A percentile compares a stretch with the other conserved stretches of the same genome.
Conservation (phyloP, 2,797 vertebrate species). For the Garrulus glandarius region DNA sequence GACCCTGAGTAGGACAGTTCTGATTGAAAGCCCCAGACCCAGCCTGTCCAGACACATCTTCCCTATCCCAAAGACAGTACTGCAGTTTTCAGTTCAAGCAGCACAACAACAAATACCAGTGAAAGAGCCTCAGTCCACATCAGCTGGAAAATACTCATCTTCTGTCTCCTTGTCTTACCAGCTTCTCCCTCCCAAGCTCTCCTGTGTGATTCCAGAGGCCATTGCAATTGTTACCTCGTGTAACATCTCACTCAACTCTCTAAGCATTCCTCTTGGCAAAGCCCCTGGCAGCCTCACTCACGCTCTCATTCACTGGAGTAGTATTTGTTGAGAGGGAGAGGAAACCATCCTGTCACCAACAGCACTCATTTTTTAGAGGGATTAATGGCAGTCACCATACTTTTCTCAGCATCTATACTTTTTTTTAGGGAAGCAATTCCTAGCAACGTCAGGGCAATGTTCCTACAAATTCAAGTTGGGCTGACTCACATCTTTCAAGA, state of each 20-base stretch:
- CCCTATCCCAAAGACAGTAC: neutral
- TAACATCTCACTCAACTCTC: neutral
- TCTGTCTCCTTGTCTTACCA: neutral
- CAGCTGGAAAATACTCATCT: neutral
- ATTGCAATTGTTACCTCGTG: neutral
- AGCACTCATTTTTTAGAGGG: neutral
- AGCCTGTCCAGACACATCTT: neutral
- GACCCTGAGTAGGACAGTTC: neutral
- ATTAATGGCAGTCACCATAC: neutral
- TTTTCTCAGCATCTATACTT: neutral
- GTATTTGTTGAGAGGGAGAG: neutral
- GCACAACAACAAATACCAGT: neutral
- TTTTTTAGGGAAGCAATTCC: neutral
- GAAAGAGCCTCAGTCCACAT: neutral
- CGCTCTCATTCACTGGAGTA: neutral
- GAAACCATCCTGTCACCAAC: neutral
- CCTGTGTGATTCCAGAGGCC: neutral
- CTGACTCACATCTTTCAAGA: neutral
- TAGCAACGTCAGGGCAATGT: fast-evolving
- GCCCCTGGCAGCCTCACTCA: neutral
- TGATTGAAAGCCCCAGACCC: neutral
- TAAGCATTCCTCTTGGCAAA: neutral
- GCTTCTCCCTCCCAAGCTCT: neutral
- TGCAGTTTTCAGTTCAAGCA: neutral
- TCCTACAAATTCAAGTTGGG: neutral